Evolutionary conservation across 2,888 invertebrate genomes (phyloP).

Genomic region (Drosophila parthenogenetica): DNA sequence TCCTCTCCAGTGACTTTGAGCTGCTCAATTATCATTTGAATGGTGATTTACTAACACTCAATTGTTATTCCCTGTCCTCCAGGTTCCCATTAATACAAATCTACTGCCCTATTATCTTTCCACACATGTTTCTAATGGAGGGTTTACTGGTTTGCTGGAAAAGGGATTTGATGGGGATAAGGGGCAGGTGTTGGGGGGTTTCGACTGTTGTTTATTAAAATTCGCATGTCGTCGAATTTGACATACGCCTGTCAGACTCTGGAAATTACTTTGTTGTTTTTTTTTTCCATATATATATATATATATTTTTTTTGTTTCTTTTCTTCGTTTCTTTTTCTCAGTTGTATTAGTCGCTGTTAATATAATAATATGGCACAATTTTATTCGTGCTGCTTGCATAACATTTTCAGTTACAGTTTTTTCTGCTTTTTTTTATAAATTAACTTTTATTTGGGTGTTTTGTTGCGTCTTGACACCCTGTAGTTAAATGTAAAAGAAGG

Average conservation of each 20-base stretch:
- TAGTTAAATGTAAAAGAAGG: background rate
- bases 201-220: conserved; percentile 60
- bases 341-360: conserved; percentile 43
- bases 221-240: conserved; percentile 81
- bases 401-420: conserved; percentile 40
- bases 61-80: conserved; percentile 8
- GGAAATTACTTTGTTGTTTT: conserved; percentile 70
- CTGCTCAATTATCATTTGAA: background rate
- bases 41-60: background rate
- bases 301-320: conserved; percentile 41
- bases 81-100: conserved; percentile 2
- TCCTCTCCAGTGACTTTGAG: background rate
- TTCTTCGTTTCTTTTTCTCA: background rate
- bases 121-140: conserved; percentile 1
- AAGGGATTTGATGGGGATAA: background rate
- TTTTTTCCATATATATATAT: background rate
- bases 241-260: conserved; percentile 75
- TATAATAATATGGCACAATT: conserved; percentile 43
- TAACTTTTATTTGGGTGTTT: conserved; percentile 19
- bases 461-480: conserved; percentile 6
- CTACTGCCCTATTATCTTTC: conserved; percentile 11
- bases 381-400: conserved; percentile 40
- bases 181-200: conserved; percentile 6
- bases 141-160: background rate
- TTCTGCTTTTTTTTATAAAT: conserved; percentile 15